Evolutionary conservation across 2,797 vertebrate species (phyloP).

Genomic region (Pantherophis vulpinus): DNA sequence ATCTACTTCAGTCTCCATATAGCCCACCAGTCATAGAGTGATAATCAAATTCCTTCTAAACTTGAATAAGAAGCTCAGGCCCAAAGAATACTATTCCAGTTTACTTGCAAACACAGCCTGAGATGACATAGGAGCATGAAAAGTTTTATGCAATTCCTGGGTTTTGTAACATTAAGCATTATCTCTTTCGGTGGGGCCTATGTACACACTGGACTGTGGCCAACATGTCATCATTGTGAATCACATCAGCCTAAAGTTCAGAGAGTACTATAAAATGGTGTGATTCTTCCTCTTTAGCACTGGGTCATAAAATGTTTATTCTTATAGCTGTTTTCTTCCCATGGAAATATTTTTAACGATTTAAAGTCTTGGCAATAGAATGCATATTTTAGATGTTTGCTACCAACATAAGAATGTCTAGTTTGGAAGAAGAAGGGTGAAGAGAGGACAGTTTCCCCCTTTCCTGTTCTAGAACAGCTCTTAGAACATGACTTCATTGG

Average conservation of each 20-base stretch:
- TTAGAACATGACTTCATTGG: neutral
- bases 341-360: slow-evolving; percentile 16
- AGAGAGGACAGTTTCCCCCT: neutral
- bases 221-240: slow-evolving; percentile 10
- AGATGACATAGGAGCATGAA: neutral
- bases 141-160: neutral
- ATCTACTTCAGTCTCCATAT: too few relatives aligned
- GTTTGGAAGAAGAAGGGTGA: neutral
- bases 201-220: neutral
- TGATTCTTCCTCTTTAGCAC: neutral
- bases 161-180: neutral
- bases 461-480: neutral
- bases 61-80: neutral
- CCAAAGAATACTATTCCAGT: neutral
- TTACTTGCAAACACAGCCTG: neutral
- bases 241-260: slow-evolving; percentile 14
- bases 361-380: neutral
- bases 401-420: neutral
- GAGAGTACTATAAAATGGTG: neutral
- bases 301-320: neutral
- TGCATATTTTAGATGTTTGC: slow-evolving; percentile 1
- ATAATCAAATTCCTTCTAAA: neutral
- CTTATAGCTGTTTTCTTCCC: neutral
- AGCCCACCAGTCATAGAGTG: neutral
- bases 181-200: neutral